Percentiles rank a stretch among this genome's conserved stretches.
Evolutionary conservation across 1,140 invertebrate species (phyloP).

Genomic region (Octopus bimaculoides): DNA sequence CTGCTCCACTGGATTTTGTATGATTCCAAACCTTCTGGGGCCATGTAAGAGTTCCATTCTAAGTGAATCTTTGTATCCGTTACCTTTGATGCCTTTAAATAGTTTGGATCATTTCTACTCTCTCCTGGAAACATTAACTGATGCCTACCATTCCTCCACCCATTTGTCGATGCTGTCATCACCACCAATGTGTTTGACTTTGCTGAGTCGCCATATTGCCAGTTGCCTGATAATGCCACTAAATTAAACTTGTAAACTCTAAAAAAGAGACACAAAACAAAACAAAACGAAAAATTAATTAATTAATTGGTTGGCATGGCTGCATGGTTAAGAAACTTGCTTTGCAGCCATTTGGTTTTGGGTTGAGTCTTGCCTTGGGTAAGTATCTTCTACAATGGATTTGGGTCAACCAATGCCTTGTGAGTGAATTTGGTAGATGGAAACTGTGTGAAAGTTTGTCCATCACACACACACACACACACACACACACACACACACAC

Average conservation of each 20-base stretch:
- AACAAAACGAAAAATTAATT: background rate
- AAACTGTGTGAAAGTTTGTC: too few species aligned
- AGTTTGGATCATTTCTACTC: slow-evolving; percentile 39
- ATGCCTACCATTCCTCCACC: slow-evolving; percentile 19
- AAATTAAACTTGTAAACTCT: slow-evolving; percentile 54
- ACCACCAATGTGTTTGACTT: slow-evolving; percentile 50
- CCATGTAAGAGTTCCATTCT: slow-evolving; percentile 51
- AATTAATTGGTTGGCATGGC: too few species aligned
- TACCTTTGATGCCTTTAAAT: slow-evolving; percentile 48
- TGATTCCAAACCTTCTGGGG: slow-evolving; percentile 42
- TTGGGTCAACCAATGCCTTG: too few species aligned
- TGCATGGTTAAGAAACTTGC: too few species aligned
- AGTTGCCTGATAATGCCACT: slow-evolving; percentile 47
- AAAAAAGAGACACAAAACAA: slow-evolving; percentile 18
- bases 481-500: too few species aligned
- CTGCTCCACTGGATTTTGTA: slow-evolving; percentile 56
- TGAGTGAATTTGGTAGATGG: too few species aligned
- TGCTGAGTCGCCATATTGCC: slow-evolving; percentile 46
- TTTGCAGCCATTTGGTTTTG: too few species aligned
- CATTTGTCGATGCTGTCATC: slow-evolving; percentile 36
- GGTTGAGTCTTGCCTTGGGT: too few species aligned
- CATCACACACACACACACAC: too few species aligned
- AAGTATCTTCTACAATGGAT: too few species aligned
- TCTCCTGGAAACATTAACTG: slow-evolving; percentile 22
- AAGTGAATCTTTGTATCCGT: slow-evolving; percentile 50